Percentiles rank a stretch among this genome's conserved stretches.
These are phyloP conservation scores for Cacoxenus indagator DNA, from an alignment of 2,888 invertebrate species.

Conservation along the genomic window DNA sequence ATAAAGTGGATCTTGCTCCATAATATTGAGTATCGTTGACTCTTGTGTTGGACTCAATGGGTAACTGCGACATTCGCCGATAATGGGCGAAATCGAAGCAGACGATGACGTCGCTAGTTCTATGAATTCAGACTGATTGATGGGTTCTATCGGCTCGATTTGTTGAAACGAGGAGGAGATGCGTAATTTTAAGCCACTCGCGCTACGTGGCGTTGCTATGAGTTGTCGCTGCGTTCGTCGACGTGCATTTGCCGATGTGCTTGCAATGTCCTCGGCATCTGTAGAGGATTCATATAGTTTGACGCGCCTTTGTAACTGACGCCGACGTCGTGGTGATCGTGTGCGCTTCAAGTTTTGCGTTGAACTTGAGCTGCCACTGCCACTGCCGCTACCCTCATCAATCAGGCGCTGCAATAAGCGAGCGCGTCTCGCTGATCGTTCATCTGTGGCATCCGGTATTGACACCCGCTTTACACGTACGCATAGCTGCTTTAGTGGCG, in stretches of 20 bases:
- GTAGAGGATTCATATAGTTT: slow-evolving; percentile 30
- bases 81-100: slow-evolving; percentile 30
- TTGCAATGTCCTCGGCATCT: slow-evolving; percentile 16
- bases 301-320: slow-evolving; percentile 36
- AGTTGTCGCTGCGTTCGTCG: slow-evolving; percentile 40
- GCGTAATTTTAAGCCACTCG: slow-evolving; percentile 42
- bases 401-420: background rate
- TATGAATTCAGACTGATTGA: slow-evolving; percentile 35
- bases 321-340: background rate
- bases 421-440: slow-evolving; percentile 26
- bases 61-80: background rate
- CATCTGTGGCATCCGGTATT: slow-evolving; percentile 29
- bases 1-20: slow-evolving; percentile 58
- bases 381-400: background rate
- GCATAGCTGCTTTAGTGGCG: slow-evolving; percentile 33
- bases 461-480: slow-evolving; percentile 49
- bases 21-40: background rate
- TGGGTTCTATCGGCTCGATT: too few species aligned
- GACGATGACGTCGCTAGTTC: slow-evolving; percentile 46
- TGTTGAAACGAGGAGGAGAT: slow-evolving; percentile 36
- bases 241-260: slow-evolving; percentile 32
- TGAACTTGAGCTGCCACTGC: background rate
- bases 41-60: background rate
- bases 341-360: background rate
- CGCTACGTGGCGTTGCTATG: slow-evolving; percentile 33